Conservation (phyloP, 1,140 invertebrate species). For the Drosophila elegans region DNA sequence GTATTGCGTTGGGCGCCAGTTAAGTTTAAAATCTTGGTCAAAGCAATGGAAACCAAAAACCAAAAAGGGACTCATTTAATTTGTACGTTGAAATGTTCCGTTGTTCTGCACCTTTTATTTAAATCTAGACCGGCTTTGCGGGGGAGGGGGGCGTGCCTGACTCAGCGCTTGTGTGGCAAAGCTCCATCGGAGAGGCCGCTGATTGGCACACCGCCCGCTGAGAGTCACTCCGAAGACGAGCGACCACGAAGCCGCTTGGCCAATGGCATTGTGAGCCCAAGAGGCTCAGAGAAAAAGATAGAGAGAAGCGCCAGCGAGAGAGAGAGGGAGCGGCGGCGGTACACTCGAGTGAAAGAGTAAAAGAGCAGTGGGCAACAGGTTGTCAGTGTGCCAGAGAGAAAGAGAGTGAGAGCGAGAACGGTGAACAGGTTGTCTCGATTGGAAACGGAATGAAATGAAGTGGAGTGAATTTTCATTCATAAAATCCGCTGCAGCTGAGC, state of each 20-base stretch:
- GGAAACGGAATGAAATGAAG: too few relatives aligned
- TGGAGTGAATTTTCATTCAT: conserved; percentile 44
- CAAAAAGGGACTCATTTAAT: neutral
- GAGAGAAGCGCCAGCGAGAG: conserved; percentile 2
- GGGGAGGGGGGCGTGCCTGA: neutral
- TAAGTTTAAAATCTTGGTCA: conserved; percentile 3
- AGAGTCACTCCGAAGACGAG: conserved; percentile 19
- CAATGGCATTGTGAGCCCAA: neutral
- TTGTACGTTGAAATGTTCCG: too few relatives aligned
- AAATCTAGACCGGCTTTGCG: neutral
- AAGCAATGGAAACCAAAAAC: neutral
- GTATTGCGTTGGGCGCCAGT: conserved; percentile 16
- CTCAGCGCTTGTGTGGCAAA: neutral
- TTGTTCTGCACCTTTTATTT: neutral
- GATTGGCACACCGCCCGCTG: conserved; percentile 11
- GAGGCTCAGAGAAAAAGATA: neutral
- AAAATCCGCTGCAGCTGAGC: conserved; percentile 24
- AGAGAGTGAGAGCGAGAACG: neutral
- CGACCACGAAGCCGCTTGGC: conserved; percentile 13
- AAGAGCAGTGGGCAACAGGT: conserved; percentile 33
- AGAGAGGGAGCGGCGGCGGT: conserved; percentile 1
- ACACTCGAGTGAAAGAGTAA: neutral
- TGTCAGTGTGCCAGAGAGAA: neutral
- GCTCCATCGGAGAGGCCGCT: neutral
- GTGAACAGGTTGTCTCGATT: conserved; percentile 19